Percentiles rank a stretch among this genome's conserved stretches.
Conservation (phyloP, 2,113 vertebrate species). For the Rhagologus leucostigma region DNA sequence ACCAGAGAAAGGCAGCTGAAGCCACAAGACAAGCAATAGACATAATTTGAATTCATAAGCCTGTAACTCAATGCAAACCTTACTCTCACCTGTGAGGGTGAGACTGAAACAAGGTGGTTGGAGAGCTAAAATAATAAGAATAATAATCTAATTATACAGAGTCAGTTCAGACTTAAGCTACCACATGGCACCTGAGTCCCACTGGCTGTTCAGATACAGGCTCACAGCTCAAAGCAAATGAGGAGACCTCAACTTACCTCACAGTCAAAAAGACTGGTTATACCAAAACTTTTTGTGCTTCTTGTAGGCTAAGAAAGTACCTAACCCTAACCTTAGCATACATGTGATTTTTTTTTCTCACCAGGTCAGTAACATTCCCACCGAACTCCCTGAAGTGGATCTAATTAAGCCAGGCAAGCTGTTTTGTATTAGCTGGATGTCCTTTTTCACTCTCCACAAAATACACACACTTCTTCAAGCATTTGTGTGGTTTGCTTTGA, state of each 20-base stretch:
- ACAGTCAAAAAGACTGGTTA: not conserved
- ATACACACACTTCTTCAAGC: not conserved
- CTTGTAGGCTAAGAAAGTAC: not conserved
- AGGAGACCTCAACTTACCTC: not conserved
- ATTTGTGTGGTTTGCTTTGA: not conserved
- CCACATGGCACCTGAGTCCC: not conserved
- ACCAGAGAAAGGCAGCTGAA: not conserved
- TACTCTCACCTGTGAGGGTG: not conserved
- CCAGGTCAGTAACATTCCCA: not conserved
- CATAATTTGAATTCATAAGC: not conserved
- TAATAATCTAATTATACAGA: not conserved
- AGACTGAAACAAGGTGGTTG: not conserved
- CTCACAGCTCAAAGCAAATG: not conserved
- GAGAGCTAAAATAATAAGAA: not conserved
- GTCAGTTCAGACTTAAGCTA: not conserved
- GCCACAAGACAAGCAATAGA: not conserved
- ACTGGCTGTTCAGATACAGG: not conserved
- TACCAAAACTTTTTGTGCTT: not conserved
- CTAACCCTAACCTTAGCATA: not conserved
- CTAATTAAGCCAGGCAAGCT: not conserved
- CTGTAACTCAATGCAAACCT: not conserved
- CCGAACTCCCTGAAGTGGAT: not conserved
- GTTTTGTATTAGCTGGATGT: not conserved
- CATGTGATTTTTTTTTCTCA: not conserved
- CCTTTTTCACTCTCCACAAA: not conserved